Evolutionary conservation across 2,113 vertebrate genomes (phyloP).

Genomic region (Gambusia affinis): DNA sequence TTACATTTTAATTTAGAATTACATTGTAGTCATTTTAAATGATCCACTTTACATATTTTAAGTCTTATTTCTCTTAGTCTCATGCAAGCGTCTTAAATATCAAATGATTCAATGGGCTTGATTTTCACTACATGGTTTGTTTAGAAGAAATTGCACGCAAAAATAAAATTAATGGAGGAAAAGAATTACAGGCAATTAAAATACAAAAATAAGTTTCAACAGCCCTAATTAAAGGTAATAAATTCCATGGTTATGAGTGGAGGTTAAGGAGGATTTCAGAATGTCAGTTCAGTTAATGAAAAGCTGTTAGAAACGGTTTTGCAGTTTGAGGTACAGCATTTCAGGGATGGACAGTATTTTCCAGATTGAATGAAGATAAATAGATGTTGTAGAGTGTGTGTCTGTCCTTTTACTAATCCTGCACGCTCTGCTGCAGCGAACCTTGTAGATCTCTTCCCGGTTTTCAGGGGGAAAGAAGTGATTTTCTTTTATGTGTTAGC

Average conservation of each 20-base stretch:
- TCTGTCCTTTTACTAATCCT: background rate
- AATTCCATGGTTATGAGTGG: background rate
- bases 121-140: too few species aligned
- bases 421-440: background rate
- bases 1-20: too few species aligned
- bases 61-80: too few species aligned
- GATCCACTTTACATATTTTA: too few species aligned
- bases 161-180: too few species aligned
- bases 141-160: too few species aligned
- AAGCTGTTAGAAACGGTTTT: background rate
- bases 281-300: too few species aligned
- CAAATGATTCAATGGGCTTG: too few species aligned
- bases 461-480: background rate
- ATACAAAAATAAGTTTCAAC: background rate
- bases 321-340: background rate
- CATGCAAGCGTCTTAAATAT: too few species aligned
- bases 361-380: background rate
- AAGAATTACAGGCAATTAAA: too few species aligned
- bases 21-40: too few species aligned
- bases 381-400: background rate
- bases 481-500: background rate
- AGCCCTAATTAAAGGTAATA: background rate
- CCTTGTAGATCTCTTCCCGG: background rate
- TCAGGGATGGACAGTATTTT: background rate
- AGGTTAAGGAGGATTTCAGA: too few species aligned